These are phyloP conservation scores for Numenius arquata DNA, from an alignment of 2,113 vertebrate genomes.

Conservation along the genomic window DNA sequence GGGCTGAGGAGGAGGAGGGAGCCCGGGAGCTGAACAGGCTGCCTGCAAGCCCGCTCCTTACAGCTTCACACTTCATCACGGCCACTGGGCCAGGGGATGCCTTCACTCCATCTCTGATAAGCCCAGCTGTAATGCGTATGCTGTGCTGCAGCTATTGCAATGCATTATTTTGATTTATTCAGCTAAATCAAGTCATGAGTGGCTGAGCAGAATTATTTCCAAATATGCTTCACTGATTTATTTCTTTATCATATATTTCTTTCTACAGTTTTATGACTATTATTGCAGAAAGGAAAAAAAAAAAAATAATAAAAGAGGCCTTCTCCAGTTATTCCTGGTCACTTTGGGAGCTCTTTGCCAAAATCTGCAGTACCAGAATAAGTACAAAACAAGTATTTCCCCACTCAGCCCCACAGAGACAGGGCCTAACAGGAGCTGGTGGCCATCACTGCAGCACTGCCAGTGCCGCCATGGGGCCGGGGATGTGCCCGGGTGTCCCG, in stretches of 20 bases:
- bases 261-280: background rate
- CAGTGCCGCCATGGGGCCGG: background rate
- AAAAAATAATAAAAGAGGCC: background rate
- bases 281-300: background rate
- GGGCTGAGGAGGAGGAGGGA: background rate
- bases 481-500: accelerated
- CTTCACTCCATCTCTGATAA: background rate
- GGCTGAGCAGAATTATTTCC: background rate
- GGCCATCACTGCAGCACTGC: background rate
- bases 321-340: background rate
- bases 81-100: background rate
- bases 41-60: background rate
- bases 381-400: background rate
- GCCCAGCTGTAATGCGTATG: background rate
- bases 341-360: background rate
- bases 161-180: background rate
- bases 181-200: background rate
- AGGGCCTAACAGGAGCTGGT: background rate
- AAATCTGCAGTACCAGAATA: background rate
- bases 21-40: background rate
- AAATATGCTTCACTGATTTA: background rate
- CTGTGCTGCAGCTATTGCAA: background rate
- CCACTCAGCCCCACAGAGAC: background rate
- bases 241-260: background rate
- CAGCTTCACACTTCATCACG: background rate